Evolutionary conservation across 1,140 invertebrate genomes (phyloP), one percentile per base, ranked within the genome.

Genomic region (Oppia nitens): DNA sequence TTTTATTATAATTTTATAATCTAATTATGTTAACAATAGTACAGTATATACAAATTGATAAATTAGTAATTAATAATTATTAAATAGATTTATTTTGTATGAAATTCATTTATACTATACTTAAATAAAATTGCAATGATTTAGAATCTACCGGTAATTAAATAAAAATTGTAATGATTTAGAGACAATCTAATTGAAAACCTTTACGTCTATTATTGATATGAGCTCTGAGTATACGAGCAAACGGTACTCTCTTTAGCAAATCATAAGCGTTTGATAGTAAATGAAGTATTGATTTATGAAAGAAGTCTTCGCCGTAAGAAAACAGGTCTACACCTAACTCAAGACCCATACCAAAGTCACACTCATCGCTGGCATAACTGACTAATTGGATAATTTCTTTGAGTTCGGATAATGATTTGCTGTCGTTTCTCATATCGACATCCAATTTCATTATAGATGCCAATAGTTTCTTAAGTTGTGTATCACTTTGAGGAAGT

Each of bases 331-430:
- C 81, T 32, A 90, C 78, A 0, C 87, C 90, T 26, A 91, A 72
- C 72, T 96, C 90, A 1, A 95, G 67, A 3, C 86, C 84, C 53
- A 85, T 89, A 0, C 90, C 91, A 74, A 91, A 93, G 71, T 95
- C 91, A 69, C 85, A 89, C 71, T 95, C 91, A 70, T 95, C 91
- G 61, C 84, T 83, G 1, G 90, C 88, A 70, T 91, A 91, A 66
- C 81, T 86, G 6, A 86, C 81, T 64, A 79, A 79, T 40, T 82
- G 86, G 26, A 89, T 78, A 9, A 89, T 71, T 64, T 84, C 81
- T 63, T 90, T 82, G 2, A 94, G 68, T 49, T 54, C 52, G 25
- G 14, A 12, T 12, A 53, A 21, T 6, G 47, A 32, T 45, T n/a
- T 27, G 21, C 52, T 23, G 9, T 50, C 49, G 47, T 53, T 2